Base-by-base conservation (phyloP, 92 coral and sea anemone genomes). In the Nematostella vectensis region DNA sequence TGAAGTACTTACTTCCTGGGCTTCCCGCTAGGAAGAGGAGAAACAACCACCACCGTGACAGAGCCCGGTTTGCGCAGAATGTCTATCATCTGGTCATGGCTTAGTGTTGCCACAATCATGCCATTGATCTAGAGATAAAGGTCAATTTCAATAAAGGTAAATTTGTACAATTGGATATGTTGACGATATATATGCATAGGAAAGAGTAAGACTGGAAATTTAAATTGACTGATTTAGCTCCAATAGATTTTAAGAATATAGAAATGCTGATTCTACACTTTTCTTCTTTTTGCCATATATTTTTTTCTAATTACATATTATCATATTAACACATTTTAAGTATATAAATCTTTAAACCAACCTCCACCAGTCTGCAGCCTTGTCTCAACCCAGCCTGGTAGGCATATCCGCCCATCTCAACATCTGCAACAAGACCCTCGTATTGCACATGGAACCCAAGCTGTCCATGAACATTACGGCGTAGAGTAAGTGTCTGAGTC, bases 1-100 rank as follows among this genome's bases (percentile, higher is more conserved):
- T n/a, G n/a, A n/a, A n/a, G n/a, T n/a, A 68, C 97, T 70, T 58
- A 89, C 97, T 81, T 85, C 61, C 99, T 78, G 0, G 99, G 99
- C 47, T 85, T 86, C 3, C 99, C 99, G 55, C 83, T 93, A 24
- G 88, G 81, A 39, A 93, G 74, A 9, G 99, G 99, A 11, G 96
- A 88, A 4, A 93, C 91, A 24, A 93, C 74, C 6, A 93, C 99
- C 0, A 83, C 99, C 11, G 96, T 67, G 49, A 93, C 99, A 21
- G 95, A 80, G 15, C 99, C 87, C 25, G 94, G 94, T 30, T 74
- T 88, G 48, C 99, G 75, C 31, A 93, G 75, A 38, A 87, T 83
- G 39, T 75, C 83, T 15, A 93, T 82, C 99, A 93, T 93, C 29
- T 93, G 96, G 28, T 82, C 96, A 51, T 93, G 95, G 12, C 77